phyloP scores from a whole-genome alignment of 2,113 vertebrate genomes.

The human (Homo sapiens) region DNA sequence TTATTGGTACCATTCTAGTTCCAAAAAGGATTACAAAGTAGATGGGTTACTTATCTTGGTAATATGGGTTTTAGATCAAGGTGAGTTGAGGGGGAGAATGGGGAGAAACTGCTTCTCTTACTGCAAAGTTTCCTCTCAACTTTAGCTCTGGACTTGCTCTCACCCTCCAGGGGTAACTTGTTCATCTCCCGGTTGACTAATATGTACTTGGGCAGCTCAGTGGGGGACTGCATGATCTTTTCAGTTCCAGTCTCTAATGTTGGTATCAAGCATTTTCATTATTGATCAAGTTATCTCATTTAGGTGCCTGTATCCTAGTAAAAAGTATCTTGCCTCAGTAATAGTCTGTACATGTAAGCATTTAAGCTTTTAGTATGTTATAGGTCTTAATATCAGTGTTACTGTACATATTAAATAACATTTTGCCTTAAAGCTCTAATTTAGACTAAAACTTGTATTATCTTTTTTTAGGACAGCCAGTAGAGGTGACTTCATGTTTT shows the following conservation, averaged over 20 bases:
- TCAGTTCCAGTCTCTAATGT: slow-evolving; percentile 6
- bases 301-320: neutral
- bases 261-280: slow-evolving; percentile 34
- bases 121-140: neutral
- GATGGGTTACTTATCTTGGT: neutral
- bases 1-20: neutral
- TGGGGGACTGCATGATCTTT: neutral
- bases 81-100: neutral
- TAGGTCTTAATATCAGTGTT: slow-evolving; percentile 46
- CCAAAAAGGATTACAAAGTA: slow-evolving; percentile 13
- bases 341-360: slow-evolving; percentile 29
- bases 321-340: slow-evolving; percentile 23
- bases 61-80: neutral
- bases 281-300: slow-evolving; percentile 12
- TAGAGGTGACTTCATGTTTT: slow-evolving; percentile 98
- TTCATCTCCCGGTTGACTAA: slow-evolving; percentile 2
- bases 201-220: neutral
- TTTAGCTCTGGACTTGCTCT: neutral
- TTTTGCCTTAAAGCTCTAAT: slow-evolving; percentile 56
- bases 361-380: slow-evolving; percentile 48
- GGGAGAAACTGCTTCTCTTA: slow-evolving; percentile 34
- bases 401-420: slow-evolving; percentile 32
- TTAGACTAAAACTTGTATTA: slow-evolving; percentile 62
- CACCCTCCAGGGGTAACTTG: neutral
- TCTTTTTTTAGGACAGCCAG: slow-evolving; percentile 92